A percentile compares a stretch with the other conserved stretches of the same genome.
Conservation (phyloP, 2,888 invertebrate genomes). For the Acronicta aceris region DNA sequence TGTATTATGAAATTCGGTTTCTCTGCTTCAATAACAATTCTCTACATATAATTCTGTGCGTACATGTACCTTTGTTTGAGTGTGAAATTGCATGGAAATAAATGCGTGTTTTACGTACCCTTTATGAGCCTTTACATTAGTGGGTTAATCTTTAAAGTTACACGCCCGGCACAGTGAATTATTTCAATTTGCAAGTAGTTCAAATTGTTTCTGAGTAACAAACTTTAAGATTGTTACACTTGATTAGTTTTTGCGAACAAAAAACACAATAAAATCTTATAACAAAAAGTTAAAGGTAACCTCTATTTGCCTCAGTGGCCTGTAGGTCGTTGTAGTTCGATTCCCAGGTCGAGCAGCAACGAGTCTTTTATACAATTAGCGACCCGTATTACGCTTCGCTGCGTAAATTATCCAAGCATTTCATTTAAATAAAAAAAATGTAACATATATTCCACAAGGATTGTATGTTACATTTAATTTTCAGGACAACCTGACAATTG, state of each 20-base stretch:
- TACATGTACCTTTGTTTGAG: conserved; percentile 6
- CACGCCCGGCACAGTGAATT: conserved; percentile 73
- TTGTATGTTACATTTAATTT: too few relatives aligned
- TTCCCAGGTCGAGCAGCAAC: too few relatives aligned
- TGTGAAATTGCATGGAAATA: conserved; percentile 43
- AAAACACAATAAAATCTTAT: conserved; percentile 43
- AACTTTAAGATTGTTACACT: conserved; percentile 77
- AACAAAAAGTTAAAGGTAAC: conserved; percentile 13
- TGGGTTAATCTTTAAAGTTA: conserved; percentile 74
- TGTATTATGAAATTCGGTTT: too few relatives aligned
- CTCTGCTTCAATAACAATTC: too few relatives aligned
- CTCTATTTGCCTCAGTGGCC: conserved; percentile 1
- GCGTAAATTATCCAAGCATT: too few relatives aligned
- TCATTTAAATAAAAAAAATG: too few relatives aligned
- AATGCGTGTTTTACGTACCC: conserved; percentile 63
- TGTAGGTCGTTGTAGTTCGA: too few relatives aligned
- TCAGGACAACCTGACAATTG: too few relatives aligned
- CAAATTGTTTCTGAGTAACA: conserved; percentile 77
- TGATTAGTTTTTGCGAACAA: conserved; percentile 67
- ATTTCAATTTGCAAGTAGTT: conserved; percentile 80
- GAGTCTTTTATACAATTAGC: too few relatives aligned
- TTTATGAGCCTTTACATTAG: conserved; percentile 63
- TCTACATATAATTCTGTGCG: background rate
- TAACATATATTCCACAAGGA: too few relatives aligned
- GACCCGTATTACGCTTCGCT: too few relatives aligned